phyloP scores from a whole-genome alignment of 2,797 vertebrate genomes.

The Peromyscus nudipes region DNA sequence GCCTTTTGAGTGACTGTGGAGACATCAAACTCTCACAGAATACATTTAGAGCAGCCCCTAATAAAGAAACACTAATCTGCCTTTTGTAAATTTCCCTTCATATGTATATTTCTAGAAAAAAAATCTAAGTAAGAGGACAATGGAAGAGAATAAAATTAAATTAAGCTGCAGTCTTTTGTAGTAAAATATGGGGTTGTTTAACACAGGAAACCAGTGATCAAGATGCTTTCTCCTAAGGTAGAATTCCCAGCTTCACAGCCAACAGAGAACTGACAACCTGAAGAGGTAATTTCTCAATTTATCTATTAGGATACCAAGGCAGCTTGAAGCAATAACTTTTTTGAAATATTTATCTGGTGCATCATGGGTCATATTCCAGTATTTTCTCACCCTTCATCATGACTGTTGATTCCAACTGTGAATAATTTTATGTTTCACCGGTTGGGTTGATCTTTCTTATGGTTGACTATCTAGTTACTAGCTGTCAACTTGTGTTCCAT shows the following conservation, averaged over 20 bases:
- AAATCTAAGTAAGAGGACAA: slow-evolving; percentile 38
- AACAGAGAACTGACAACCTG: background rate
- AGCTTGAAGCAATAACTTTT: background rate
- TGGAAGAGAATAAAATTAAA: slow-evolving; percentile 57
- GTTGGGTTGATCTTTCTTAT: background rate
- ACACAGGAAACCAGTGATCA: slow-evolving; percentile 36
- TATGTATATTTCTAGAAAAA: background rate
- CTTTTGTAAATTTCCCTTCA: slow-evolving; percentile 52
- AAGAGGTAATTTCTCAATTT: background rate
- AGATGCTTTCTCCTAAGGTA: background rate
- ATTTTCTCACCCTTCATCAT: background rate
- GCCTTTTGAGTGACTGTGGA: slow-evolving; percentile 6
- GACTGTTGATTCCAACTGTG: background rate
- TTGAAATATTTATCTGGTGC: background rate
- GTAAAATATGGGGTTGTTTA: slow-evolving; percentile 8
- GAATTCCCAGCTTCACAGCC: background rate
- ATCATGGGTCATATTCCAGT: background rate
- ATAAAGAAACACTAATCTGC: slow-evolving; percentile 43
- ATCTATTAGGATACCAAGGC: background rate
- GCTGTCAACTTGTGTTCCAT: background rate
- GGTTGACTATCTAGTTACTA: background rate
- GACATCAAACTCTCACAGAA: background rate
- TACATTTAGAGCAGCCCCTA: background rate
- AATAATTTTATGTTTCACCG: slow-evolving; percentile 5
- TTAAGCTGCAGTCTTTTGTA: slow-evolving; percentile 52